Evolutionary conservation across 2,888 invertebrate genomes (phyloP).

Genomic region (Nomada lathburiana): DNA sequence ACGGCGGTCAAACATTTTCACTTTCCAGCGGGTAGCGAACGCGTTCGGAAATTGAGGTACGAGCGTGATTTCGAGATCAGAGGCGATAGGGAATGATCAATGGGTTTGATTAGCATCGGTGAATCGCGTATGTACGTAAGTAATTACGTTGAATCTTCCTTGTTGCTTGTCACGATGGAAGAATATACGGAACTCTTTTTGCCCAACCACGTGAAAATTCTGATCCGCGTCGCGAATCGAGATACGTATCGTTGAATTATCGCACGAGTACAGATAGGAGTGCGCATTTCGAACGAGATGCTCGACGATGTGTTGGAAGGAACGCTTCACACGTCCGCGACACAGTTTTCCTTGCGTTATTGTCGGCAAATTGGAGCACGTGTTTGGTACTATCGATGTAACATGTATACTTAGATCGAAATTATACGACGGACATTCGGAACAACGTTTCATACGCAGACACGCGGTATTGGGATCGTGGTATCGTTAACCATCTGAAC

Average conservation of each 20-base stretch:
- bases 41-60: conserved; percentile 24
- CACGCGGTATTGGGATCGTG: background rate
- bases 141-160: conserved; percentile 1
- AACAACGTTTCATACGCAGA: conserved; percentile 7
- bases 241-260: background rate
- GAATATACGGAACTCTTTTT: no score
- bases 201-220: background rate
- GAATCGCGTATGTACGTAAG: background rate
- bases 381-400: background rate
- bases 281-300: background rate
- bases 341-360: background rate
- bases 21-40: conserved; percentile 55
- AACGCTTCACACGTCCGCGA: background rate
- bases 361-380: background rate
- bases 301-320: background rate
- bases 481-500: conserved; percentile 31
- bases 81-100: conserved; percentile 12
- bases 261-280: background rate
- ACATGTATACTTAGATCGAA: background rate
- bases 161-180: background rate
- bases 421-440: conserved; percentile 21
- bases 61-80: conserved; percentile 11
- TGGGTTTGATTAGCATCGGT: conserved; percentile 21
- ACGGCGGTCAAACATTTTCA: conserved; percentile 63
- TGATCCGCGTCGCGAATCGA: background rate